Evolutionary conservation across 2,113 vertebrate genomes (phyloP), one percentile per base, ranked within the genome.

Genomic region (Ammodytes marinus): DNA sequence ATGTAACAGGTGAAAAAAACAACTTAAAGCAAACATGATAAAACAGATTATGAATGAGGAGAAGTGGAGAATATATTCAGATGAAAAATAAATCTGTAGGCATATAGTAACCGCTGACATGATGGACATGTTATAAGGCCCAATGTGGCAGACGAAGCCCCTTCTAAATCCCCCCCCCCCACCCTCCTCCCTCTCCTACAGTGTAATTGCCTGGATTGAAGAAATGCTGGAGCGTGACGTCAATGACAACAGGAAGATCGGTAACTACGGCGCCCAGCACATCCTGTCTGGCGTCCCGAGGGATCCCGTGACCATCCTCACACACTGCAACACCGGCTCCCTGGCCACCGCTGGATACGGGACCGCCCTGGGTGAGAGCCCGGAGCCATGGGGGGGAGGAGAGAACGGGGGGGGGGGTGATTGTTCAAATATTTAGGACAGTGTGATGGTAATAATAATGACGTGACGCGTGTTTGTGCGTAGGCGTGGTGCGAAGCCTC

Each of bases 251-350:
- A 94, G 42, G 79, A 95, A 91, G 93, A 97, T 97, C 1, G 96
- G 96, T 35, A 96, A 96, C 91, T 94, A 96, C 9, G 97, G 97
- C 15, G 97, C 97, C 42, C 93, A 89, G 81, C 96, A 97, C 91
- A 96, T 97, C 85, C 92, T 97, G 82, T 95, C 93, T 0, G 95
- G 94, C 0, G 95, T 95, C 5, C 88, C 80, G 0, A 90, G 93
- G 13, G 94, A 96, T 80, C 94, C 95, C 0, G 95, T 97, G 80
- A 96, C 93, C 0, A 94, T 98, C 64, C 94, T 97, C 69, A 98
- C 97, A 7, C 97, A 98, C 93, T 98, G 97, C 91, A 98, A 98
- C 94, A 97, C 97, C 0, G 97, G 97, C 6, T 95, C 96, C 0
- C 94, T 98, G 81, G 97, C 97, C 85, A 97, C 97, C 0, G 96